Percentiles rank a stretch among this genome's conserved stretches.
These are phyloP conservation scores for Dasyornis broadbenti DNA, from an alignment of 2,113 vertebrate species.

Conservation along the genomic window DNA sequence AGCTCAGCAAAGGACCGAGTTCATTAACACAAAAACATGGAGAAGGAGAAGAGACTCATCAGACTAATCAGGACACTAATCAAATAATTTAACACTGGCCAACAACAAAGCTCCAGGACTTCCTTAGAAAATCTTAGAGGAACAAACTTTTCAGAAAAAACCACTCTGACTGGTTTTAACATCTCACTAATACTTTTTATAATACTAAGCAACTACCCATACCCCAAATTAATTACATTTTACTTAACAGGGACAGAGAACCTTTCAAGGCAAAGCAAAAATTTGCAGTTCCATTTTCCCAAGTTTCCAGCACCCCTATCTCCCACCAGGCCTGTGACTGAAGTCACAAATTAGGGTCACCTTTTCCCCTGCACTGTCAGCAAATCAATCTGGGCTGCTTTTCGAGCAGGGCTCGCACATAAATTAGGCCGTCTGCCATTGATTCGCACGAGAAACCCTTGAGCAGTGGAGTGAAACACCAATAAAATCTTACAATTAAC, in stretches of 20 bases:
- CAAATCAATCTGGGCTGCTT: conserved; percentile 2
- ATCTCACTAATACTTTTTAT: neutral
- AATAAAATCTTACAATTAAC: conserved; percentile 45
- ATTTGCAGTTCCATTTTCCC: neutral
- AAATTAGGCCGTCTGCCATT: neutral
- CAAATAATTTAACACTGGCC: neutral
- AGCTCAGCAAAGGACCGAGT: neutral
- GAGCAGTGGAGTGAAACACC: conserved; percentile 3
- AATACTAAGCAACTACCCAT: neutral
- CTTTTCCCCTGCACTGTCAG: neutral
- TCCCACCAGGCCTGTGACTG: neutral
- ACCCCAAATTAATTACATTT: neutral
- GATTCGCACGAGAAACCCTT: conserved; percentile 6
- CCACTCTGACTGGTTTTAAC: neutral
- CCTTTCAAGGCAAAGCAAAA: neutral
- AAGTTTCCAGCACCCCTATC: neutral
- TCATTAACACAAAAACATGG: accelerated
- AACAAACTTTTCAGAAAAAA: neutral
- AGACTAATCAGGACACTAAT: neutral
- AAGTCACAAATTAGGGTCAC: conserved; percentile 41
- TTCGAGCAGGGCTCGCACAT: neutral
- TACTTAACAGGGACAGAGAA: neutral
- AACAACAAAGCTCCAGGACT: neutral
- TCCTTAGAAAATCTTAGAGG: neutral
- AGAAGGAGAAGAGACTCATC: neutral